Percentiles rank a stretch among this genome's conserved stretches.
Evolutionary conservation across 2,888 invertebrate species (phyloP).

Genomic region (Pammene aurita): DNA sequence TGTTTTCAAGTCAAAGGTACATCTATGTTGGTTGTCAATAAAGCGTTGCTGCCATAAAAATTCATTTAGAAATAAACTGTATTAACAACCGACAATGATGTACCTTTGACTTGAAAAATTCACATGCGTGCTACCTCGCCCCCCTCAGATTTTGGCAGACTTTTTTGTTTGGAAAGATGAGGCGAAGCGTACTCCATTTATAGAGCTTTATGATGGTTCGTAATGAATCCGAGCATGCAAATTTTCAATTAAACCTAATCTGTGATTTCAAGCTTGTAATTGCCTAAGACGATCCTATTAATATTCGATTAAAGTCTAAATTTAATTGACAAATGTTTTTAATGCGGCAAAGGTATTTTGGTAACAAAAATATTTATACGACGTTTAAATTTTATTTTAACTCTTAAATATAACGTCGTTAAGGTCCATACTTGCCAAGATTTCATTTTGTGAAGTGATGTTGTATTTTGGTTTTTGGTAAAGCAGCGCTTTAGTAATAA

Average conservation of each 20-base stretch:
- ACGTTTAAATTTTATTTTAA: neutral
- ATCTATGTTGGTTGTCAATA: no score
- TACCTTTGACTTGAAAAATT: no score
- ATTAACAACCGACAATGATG: no score
- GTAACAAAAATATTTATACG: neutral
- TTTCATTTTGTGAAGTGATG: neutral
- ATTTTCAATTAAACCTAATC: slow-evolving; percentile 37
- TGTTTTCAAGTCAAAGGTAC: no score
- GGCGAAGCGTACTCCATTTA: neutral
- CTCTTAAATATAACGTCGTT: slow-evolving; percentile 5
- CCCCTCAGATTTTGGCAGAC: no score
- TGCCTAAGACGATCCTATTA: neutral
- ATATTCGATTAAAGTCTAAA: neutral
- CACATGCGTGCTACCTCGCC: no score
- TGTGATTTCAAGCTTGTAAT: slow-evolving; percentile 6
- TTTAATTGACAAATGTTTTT: slow-evolving; percentile 2
- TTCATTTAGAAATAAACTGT: no score
- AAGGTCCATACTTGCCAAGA: slow-evolving; percentile 8
- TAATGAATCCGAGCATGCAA: slow-evolving; percentile 37
- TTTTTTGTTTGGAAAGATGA: no score
- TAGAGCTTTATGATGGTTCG: slow-evolving; percentile 24
- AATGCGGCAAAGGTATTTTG: neutral
- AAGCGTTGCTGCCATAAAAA: no score
- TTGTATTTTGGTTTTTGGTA: neutral
- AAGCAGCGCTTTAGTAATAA: neutral